Evolutionary conservation across 1,140 invertebrate genomes (phyloP), one percentile per base, ranked within the genome.

Genomic region (Manduca sexta): DNA sequence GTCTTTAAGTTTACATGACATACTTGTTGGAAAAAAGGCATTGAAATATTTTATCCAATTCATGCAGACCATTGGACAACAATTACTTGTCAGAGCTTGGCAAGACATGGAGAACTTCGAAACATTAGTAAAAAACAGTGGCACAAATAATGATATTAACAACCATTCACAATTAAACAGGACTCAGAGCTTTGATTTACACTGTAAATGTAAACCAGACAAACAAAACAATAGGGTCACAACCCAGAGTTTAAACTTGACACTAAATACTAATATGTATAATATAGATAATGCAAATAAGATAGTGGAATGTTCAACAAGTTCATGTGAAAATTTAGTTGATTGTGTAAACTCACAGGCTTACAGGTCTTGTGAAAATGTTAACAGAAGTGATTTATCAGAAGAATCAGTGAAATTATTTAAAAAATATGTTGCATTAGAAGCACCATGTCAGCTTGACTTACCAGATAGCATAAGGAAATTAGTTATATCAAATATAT

Each of bases 351-450:
- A 26, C 8, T 12, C 14, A 35, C n/a, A 13, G n/a, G 5, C 12
- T 13, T n/a, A 35, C 4, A 35, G n/a, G 10, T 31, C 43, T 14
- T 64, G 56, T 60, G 45, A 56, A 45, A 52, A 59, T 41, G 51
- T 48, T 33, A 49, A 65, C 35, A 40, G 29, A 21, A 39, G 42
- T 21, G 61, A 73, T 56, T 16, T 60, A 18, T 77, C 76, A 42
- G 66, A 85, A 35, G 60, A 71, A 68, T 82, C 86, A 34, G 67
- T 87, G 38, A 69, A 59, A 39, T 70, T 87, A 53, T 87, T 87
- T 54, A 87, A 87, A 46, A 84, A 84, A 60, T 87, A 79, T 74
- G 67, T 87, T 14, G 86, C 86, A 57, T 64, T 86, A 52, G 86
- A 87, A 77, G 83, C 86, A n/a, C 77, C 83, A 44, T 58, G 70